Base-by-base conservation (phyloP, 2,113 vertebrate species). In the Mixornis gularis region DNA sequence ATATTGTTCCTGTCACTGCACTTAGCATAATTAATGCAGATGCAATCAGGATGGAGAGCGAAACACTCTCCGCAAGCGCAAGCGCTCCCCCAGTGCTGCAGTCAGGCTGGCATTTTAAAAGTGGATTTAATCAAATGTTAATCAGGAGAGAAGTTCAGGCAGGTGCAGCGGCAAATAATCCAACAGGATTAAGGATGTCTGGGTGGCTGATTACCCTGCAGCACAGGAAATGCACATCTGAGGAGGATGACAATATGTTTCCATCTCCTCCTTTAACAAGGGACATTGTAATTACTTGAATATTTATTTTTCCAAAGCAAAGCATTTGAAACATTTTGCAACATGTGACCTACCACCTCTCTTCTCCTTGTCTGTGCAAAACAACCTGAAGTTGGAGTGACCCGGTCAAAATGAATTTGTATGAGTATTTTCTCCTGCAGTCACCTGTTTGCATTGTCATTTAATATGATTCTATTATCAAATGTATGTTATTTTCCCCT, bases 111-210 rank as follows among this genome's bases (percentile, higher is more conserved):
- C 76, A 93, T 95, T 96, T 97, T 64, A 90, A 82, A 93, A 96
- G 91, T 93, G 87, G 87, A 89, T 95, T 95, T 96, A 95, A 96
- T 96, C 93, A 96, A 94, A 96, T 93, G 93, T 91, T 96, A 97
- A 96, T 96, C 96, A 96, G 78, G 58, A 88, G 74, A 85, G 59
- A 87, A 95, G 93, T 96, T 96, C 95, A 94, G 93, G 71, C 83
- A 93, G 91, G 94, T 96, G 94, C 86, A 87, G 83, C 58, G 3
- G 0, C 90, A 95, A 96, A 97, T 95, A 95, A 95, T 89, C 92
- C 87, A 92, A 63, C 38, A 66, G 92, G 83, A 95, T 96, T 87
- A 94, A 93, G 77, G 89, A 86, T 46, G 85, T 66, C 82, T 91
- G 26, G 1, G 68, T 59, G 60, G 83, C 53, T 97, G 74, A 94